phyloP scores from a whole-genome alignment of 2,797 vertebrate species.

The Spizella passerina region DNA sequence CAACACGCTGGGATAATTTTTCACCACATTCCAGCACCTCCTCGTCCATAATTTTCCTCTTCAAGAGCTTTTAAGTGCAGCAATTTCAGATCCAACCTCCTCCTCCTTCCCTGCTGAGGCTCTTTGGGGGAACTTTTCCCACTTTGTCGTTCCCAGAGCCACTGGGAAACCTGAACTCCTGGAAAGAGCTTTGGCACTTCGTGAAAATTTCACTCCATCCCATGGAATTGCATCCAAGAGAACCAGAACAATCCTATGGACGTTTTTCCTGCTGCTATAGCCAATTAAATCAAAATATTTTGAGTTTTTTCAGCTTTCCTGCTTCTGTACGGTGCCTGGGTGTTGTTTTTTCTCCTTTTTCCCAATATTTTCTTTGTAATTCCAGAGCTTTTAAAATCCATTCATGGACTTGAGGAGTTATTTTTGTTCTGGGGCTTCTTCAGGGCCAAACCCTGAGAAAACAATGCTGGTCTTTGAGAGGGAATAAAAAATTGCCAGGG shows the following conservation, averaged over 20 bases:
- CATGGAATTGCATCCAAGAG: neutral
- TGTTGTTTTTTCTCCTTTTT: neutral
- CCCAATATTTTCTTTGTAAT: neutral
- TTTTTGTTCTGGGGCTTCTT: neutral
- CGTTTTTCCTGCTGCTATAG: neutral
- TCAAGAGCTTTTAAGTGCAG: neutral
- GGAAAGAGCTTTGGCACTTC: neutral
- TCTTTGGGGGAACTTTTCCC: neutral
- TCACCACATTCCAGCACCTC: neutral
- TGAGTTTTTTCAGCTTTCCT: neutral
- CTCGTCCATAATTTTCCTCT: neutral
- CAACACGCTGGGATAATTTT: neutral
- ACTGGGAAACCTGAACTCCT: conserved; percentile 1
- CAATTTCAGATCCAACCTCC: neutral
- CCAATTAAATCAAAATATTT: neutral
- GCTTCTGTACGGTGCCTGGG: neutral
- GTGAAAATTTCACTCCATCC: neutral
- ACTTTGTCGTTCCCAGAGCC: neutral
- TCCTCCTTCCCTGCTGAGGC: neutral
- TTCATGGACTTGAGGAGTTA: neutral
- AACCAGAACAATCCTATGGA: neutral
- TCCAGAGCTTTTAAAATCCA: neutral
- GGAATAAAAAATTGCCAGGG: neutral
- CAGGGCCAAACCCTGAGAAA: neutral
- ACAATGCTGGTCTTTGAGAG: neutral